phyloP scores from a whole-genome alignment of 2,113 vertebrate species.

The Phrynosoma blainvillii region DNA sequence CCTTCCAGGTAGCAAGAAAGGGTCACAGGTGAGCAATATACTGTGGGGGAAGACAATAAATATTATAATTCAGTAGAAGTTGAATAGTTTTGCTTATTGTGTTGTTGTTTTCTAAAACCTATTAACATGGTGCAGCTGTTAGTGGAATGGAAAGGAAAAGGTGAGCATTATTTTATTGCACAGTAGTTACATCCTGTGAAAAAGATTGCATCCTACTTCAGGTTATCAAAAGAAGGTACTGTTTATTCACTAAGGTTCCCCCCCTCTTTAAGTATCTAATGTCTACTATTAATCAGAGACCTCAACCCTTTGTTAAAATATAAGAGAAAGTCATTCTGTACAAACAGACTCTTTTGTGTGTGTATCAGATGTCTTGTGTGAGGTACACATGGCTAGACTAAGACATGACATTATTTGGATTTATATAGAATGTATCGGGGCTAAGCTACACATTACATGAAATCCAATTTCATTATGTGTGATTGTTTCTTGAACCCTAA shows the following conservation, averaged over 20 bases:
- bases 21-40: constrained; percentile 90
- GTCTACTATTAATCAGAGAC: not conserved
- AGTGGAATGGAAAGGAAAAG: not conserved
- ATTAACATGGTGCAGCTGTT: not conserved
- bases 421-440: not conserved
- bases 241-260: not conserved
- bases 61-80: not conserved
- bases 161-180: not conserved
- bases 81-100: not conserved
- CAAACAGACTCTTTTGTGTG: not conserved
- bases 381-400: not conserved
- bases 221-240: not conserved
- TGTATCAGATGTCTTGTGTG: not conserved
- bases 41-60: not conserved
- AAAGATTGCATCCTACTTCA: not conserved
- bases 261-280: not conserved
- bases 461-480: not conserved
- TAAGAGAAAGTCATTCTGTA: not conserved
- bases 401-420: not conserved
- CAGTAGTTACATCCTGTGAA: not conserved
- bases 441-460: not conserved
- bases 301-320: not conserved
- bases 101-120: not conserved
- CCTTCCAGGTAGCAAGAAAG: constrained; percentile 99
- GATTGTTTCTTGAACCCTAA: not conserved